These are phyloP conservation scores for Embidobia sp. DNA, from an alignment of 2,888 invertebrate species.

Conservation along the genomic window DNA sequence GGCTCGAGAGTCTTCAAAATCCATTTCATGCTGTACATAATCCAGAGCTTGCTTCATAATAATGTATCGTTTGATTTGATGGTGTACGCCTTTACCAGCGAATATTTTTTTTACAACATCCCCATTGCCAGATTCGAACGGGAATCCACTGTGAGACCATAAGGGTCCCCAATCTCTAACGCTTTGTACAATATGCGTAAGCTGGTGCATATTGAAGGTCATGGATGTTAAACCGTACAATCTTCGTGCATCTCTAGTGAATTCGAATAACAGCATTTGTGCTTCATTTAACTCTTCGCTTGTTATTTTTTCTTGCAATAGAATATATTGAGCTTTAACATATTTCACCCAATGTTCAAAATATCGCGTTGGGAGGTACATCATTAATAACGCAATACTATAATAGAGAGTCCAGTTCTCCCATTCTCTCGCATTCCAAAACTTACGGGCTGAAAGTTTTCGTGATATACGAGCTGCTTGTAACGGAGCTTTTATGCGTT, in stretches of 20 bases:
- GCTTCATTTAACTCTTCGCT: conserved; percentile 16
- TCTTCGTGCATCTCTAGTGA: conserved; percentile 19
- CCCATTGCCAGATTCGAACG: conserved; percentile 48
- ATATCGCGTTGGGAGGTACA: neutral
- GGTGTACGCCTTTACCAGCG: conserved; percentile 43
- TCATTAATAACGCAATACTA: conserved; percentile 10
- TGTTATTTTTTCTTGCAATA: conserved; percentile 18
- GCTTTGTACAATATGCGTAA: conserved; percentile 47
- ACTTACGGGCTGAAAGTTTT: conserved; percentile 1
- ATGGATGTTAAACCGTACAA: conserved; percentile 48
- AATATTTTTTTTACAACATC: conserved; percentile 26
- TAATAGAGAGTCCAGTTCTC: conserved; percentile 18
- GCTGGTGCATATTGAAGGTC: conserved; percentile 56
- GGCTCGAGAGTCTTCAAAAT: conserved; percentile 19
- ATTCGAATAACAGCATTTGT: conserved; percentile 12
- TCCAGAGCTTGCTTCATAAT: conserved; percentile 13
- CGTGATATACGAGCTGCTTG: conserved; percentile 34
- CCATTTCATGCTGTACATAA: conserved; percentile 4
- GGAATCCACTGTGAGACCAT: conserved; percentile 54
- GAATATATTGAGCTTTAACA: conserved; percentile 12
- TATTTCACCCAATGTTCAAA: conserved; percentile 11
- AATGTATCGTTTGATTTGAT: conserved; percentile 33
- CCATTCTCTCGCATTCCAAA: conserved; percentile 45
- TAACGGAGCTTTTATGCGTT: conserved; percentile 17
- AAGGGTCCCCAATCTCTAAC: conserved; percentile 57